Percentiles rank a stretch among this genome's conserved stretches.
phyloP scores from a whole-genome alignment of 2,888 invertebrate genomes.

The Nomada fabriciana region DNA sequence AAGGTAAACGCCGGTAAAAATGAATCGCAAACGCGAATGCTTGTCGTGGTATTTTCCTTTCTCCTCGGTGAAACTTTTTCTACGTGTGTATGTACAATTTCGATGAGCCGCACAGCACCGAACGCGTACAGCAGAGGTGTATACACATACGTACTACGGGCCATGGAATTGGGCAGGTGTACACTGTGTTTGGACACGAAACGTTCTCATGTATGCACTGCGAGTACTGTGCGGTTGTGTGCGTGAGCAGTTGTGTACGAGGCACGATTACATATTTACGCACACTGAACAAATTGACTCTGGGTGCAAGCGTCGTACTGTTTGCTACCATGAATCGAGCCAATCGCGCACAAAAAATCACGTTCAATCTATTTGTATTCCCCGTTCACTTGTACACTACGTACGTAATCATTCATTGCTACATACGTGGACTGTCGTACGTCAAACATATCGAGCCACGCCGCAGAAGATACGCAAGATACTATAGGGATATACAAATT shows the following conservation, averaged over 20 bases:
- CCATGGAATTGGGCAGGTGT: slow-evolving; percentile 29
- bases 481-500: too few species aligned
- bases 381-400: background rate
- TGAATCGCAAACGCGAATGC: background rate
- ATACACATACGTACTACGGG: slow-evolving; percentile 15
- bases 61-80: background rate
- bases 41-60: background rate
- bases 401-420: background rate
- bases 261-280: slow-evolving; percentile 68
- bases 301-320: slow-evolving; percentile 39
- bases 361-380: slow-evolving; percentile 33
- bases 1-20: background rate
- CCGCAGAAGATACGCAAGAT: too few species aligned
- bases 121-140: slow-evolving; percentile 13
- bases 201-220: background rate
- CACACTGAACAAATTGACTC: slow-evolving; percentile 58
- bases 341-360: slow-evolving; percentile 64
- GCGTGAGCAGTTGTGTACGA: slow-evolving; percentile 6
- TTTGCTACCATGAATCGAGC: slow-evolving; percentile 56
- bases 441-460: background rate
- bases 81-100: slow-evolving; percentile 1
- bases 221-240: background rate
- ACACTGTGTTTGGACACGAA: slow-evolving; percentile 18
- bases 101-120: slow-evolving; percentile 18
- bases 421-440: slow-evolving; percentile 3